Percentiles rank a stretch among this genome's conserved stretches.
These are phyloP conservation scores for Thomomys bottae DNA, from an alignment of 2,113 vertebrate genomes.

Conservation along the genomic window DNA sequence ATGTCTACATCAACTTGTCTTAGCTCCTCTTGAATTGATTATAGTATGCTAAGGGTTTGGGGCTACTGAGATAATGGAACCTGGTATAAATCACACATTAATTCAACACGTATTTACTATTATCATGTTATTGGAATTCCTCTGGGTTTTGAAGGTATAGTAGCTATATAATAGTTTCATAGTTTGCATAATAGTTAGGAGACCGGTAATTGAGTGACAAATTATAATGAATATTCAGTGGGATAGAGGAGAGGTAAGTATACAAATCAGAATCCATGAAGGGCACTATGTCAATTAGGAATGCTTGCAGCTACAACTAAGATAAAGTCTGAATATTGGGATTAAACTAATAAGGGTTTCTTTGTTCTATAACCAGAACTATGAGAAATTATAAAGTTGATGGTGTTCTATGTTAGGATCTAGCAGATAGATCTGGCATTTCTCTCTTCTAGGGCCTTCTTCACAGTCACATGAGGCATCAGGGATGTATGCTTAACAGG, in stretches of 20 bases:
- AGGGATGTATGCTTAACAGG: background rate
- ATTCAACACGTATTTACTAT: background rate
- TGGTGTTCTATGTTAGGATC: background rate
- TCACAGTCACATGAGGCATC: background rate
- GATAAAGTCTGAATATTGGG: background rate
- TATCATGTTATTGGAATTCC: background rate
- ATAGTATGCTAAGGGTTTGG: background rate
- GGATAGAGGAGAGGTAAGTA: background rate
- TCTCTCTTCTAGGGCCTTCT: background rate
- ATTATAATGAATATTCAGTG: background rate
- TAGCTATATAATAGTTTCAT: background rate
- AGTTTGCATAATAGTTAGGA: background rate
- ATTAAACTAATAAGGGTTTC: background rate
- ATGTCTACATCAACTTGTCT: slow-evolving; percentile 12
- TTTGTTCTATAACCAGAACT: background rate
- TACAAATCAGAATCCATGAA: background rate
- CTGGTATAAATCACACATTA: background rate
- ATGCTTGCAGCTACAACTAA: background rate
- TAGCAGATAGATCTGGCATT: background rate
- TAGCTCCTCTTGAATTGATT: background rate
- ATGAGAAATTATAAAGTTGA: background rate
- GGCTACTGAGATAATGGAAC: background rate
- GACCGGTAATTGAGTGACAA: background rate
- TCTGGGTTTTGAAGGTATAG: background rate
- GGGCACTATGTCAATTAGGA: background rate